phyloP scores from a whole-genome alignment of 2,113 vertebrate genomes.

The Eurystomus gularis region DNA sequence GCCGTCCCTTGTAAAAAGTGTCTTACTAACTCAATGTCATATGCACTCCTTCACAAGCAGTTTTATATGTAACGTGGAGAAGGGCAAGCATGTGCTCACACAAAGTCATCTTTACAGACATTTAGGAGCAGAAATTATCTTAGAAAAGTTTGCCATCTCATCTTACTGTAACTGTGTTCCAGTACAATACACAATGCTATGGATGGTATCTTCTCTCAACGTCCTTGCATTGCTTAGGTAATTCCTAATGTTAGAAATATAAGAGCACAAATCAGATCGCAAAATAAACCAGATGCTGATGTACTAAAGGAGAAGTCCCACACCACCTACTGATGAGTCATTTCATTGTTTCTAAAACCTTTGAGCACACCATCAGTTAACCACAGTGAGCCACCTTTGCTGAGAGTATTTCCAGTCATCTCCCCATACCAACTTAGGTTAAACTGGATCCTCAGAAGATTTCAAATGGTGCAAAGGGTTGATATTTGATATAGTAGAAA shows the following conservation, averaged over 20 bases:
- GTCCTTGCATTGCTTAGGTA: background rate
- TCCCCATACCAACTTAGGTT: background rate
- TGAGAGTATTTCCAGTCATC: background rate
- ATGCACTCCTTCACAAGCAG: background rate
- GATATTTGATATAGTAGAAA: background rate
- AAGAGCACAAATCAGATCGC: background rate
- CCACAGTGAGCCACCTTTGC: background rate
- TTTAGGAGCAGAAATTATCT: background rate
- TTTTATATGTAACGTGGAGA: background rate
- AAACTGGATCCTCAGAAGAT: background rate
- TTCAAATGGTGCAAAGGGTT: background rate
- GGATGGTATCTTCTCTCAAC: background rate
- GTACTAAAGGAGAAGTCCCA: background rate
- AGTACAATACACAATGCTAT: background rate
- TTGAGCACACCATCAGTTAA: background rate
- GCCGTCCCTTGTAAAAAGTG: background rate
- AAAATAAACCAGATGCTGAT: background rate
- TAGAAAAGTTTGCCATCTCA: background rate
- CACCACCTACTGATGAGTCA: background rate
- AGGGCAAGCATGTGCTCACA: background rate
- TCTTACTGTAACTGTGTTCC: background rate
- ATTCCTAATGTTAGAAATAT: background rate
- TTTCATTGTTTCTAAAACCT: background rate
- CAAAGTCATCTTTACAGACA: background rate
- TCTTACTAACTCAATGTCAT: slow-evolving; percentile 1